Conservation (phyloP, 2,888 invertebrate genomes). For the Drosophila dives region DNA sequence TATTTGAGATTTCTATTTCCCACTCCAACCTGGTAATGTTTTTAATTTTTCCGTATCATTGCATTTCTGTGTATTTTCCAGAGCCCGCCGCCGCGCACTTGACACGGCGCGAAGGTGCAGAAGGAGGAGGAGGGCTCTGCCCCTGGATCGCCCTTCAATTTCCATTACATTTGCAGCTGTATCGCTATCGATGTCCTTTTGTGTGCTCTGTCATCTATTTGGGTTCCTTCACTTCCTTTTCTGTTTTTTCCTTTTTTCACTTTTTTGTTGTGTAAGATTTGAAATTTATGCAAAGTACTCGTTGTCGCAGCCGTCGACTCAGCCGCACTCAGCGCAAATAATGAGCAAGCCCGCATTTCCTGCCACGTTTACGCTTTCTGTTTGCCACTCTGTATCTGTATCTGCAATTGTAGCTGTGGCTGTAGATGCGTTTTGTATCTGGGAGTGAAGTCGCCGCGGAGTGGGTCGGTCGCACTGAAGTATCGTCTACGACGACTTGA, state of each 20-base stretch:
- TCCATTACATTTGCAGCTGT: slow-evolving; percentile 76
- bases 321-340: slow-evolving; percentile 78
- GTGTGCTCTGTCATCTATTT: slow-evolving; percentile 74
- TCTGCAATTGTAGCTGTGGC: slow-evolving; percentile 51
- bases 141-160: slow-evolving; percentile 71
- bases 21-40: slow-evolving; percentile 62
- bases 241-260: slow-evolving; percentile 27
- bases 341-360: slow-evolving; percentile 81
- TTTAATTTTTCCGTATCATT: slow-evolving; percentile 81
- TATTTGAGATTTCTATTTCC: slow-evolving; percentile 53
- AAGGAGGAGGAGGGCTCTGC: slow-evolving; percentile 5
- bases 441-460: slow-evolving; percentile 17
- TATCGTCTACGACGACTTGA: slow-evolving; percentile 70
- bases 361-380: slow-evolving; percentile 71
- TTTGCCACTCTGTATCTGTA: slow-evolving; percentile 46
- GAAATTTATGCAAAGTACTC: slow-evolving; percentile 80
- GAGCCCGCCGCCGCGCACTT: slow-evolving; percentile 58
- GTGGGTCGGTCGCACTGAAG: slow-evolving; percentile 48
- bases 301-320: slow-evolving; percentile 62
- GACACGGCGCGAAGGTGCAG: slow-evolving; percentile 73
- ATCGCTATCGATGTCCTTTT: slow-evolving; percentile 83
- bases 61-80: slow-evolving; percentile 62
- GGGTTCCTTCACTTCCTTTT: slow-evolving; percentile 51
- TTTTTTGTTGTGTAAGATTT: slow-evolving; percentile 59
- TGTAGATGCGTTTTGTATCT: slow-evolving; percentile 52